Evolutionary conservation across 2,888 invertebrate genomes (phyloP).

Genomic region (Xanthia icteritia): DNA sequence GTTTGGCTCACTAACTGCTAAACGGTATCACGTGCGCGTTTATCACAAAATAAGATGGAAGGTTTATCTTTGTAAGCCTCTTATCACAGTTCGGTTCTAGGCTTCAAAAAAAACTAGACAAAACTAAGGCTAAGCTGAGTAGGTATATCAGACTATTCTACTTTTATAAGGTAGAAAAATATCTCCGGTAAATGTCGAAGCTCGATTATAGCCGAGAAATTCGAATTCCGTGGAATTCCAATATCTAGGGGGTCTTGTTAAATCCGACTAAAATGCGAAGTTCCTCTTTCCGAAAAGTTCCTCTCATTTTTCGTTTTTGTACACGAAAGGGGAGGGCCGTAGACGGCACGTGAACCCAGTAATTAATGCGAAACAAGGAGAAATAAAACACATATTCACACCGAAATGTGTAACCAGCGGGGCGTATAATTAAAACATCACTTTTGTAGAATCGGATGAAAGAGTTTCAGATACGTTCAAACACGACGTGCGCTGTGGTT

Average conservation of each 20-base stretch:
- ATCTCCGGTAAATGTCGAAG: slow-evolving; percentile 49
- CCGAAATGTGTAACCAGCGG: slow-evolving; percentile 75
- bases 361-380: slow-evolving; percentile 84
- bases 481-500: slow-evolving; percentile 56
- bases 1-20: slow-evolving; percentile 26
- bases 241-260: slow-evolving; percentile 73
- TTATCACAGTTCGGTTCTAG: slow-evolving; percentile 12
- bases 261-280: slow-evolving; percentile 69
- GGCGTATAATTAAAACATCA: slow-evolving; percentile 84
- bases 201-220: slow-evolving; percentile 52
- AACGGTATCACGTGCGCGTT: slow-evolving; percentile 28
- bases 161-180: slow-evolving; percentile 48
- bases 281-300: too few species aligned
- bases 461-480: slow-evolving; percentile 67
- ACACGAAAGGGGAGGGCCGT: slow-evolving; percentile 77
- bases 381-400: slow-evolving; percentile 81
- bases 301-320: slow-evolving; percentile 79
- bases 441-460: slow-evolving; percentile 71
- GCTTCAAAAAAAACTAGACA: slow-evolving; percentile 13
- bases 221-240: slow-evolving; percentile 63
- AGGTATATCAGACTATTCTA: slow-evolving; percentile 13
- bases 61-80: slow-evolving; percentile 26
- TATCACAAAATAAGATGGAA: slow-evolving; percentile 31
- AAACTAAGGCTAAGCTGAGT: not conserved
- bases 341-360: slow-evolving; percentile 72